Conservation (phyloP, 2,888 invertebrate species). For the Balanococcus diminutus region DNA sequence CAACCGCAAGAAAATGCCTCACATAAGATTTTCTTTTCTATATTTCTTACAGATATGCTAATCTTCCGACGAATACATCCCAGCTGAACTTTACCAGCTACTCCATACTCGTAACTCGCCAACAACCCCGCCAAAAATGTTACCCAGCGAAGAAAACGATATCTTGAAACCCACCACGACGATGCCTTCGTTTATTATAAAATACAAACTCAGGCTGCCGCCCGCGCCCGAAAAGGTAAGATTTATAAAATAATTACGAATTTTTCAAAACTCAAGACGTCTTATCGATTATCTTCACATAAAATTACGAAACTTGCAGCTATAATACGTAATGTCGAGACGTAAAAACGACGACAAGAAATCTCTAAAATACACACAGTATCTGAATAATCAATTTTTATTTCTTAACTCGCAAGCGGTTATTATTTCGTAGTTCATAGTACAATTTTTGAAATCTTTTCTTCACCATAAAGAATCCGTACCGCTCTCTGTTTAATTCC, state of each 20-base stretch:
- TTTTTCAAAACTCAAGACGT: not conserved
- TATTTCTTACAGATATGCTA: not conserved
- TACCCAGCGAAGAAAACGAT: not conserved
- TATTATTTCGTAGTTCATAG: slow-evolving; percentile 1
- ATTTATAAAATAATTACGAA: not conserved
- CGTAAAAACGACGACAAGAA: not conserved
- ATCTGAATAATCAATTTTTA: slow-evolving; percentile 25
- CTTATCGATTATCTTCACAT: slow-evolving; percentile 4
- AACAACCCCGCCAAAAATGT: not conserved
- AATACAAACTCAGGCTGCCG: slow-evolving; percentile 49
- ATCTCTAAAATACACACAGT: not conserved
- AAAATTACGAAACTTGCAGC: not conserved
- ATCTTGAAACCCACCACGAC: not conserved
- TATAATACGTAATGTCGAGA: not conserved
- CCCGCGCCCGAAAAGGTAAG: slow-evolving; percentile 50
- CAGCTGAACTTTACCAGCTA: not conserved
- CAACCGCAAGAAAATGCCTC: not conserved
- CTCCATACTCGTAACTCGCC: not conserved
- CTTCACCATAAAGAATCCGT: not conserved
- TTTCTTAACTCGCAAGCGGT: not conserved
- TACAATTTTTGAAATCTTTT: not conserved
- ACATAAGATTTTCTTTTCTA: not conserved
- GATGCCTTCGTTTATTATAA: slow-evolving; percentile 52
- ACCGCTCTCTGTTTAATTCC: slow-evolving; percentile 16
- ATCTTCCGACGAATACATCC: not conserved